Evolutionary conservation across 2,888 invertebrate genomes (phyloP).

Genomic region (Itoplectis maculator): DNA sequence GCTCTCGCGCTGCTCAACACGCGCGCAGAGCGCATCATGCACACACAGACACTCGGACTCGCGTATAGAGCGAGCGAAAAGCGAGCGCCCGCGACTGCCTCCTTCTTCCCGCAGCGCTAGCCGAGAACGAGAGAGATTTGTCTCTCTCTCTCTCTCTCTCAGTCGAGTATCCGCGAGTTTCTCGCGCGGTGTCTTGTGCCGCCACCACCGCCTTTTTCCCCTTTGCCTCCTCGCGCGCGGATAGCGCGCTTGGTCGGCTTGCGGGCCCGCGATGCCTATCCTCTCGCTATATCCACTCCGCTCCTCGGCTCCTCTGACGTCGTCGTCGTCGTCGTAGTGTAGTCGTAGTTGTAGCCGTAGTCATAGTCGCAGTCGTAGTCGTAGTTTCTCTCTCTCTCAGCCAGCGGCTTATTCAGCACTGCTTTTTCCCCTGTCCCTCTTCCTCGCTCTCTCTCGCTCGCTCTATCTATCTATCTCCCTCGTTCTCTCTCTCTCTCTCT

Average conservation of each 20-base stretch:
- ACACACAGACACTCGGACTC: no score
- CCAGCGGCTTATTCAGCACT: constrained; percentile 7
- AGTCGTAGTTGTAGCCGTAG: no score
- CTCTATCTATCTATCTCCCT: constrained; percentile 3
- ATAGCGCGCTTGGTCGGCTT: not conserved
- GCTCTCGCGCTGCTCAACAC: no score
- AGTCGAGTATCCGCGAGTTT: not conserved
- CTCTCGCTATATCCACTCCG: constrained; percentile 17
- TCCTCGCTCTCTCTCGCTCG: constrained; percentile 19
- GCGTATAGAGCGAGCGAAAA: no score
- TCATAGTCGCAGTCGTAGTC: no score
- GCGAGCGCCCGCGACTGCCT: constrained; percentile 10
- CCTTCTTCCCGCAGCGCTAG: not conserved
- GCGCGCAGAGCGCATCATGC: no score
- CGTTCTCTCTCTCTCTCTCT: not conserved
- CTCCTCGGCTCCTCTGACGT: constrained; percentile 29
- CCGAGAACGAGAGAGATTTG: no score
- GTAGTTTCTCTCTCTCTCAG: constrained; percentile 11
- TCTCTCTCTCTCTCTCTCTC: not conserved
- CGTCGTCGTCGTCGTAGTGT: no score
- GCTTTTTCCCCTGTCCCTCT: constrained; percentile 5
- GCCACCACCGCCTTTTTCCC: constrained; percentile 53
- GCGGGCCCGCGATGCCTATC: constrained; percentile 7
- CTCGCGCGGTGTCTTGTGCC: constrained; percentile 37
- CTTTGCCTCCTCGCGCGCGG: constrained; percentile 29